Evolutionary conservation across 2,888 invertebrate genomes (phyloP), one percentile per base, ranked within the genome.

Genomic region (Mesochorus sp.): DNA sequence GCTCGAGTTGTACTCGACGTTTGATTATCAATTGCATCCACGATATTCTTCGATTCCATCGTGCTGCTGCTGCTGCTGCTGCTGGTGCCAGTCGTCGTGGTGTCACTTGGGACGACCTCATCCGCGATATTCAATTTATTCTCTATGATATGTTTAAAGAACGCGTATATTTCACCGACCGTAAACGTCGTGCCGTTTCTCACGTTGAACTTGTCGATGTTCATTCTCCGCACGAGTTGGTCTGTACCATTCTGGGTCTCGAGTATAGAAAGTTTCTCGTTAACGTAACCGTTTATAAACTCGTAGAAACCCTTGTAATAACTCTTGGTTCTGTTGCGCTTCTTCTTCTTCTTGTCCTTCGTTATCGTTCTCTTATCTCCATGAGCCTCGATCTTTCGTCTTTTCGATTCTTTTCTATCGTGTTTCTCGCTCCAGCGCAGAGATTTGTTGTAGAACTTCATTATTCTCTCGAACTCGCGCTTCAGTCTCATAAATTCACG

Each of bases 121-220:
- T 75, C 68, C 6, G 34, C 75, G 4, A 61, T 42, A 76, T 90
- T 90, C 76, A 90, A 80, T 84, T 87, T 89, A 81, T 88, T 86
- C 62, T 90, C 90, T 86, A 91, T 91, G 91, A 91, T 91, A 91
- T 91, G 91, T 90, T 89, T 90, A 84, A 91, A 89, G 83, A 90
- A 89, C 53, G 90, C 88, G 83, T 91, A 91, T 81, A 91, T 88
- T 81, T 91, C 89, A 68, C 87, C 88, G 0, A 89, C 85, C n/a
- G 88, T 89, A 72, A 90, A 89, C 12, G 85, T 88, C 55, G 90
- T 90, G 4, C 89, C 90, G 70, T 91, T 91, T 21, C 84, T 85
- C 37, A 87, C 85, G 12, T 88, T 85, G 31, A 88, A 85, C 75
- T 89, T 89, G 72, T 91, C 88, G 61, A 90, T 86, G 67, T 89